These are phyloP conservation scores for Willisornis vidua DNA, from an alignment of 2,113 vertebrate species.

Conservation along the genomic window DNA sequence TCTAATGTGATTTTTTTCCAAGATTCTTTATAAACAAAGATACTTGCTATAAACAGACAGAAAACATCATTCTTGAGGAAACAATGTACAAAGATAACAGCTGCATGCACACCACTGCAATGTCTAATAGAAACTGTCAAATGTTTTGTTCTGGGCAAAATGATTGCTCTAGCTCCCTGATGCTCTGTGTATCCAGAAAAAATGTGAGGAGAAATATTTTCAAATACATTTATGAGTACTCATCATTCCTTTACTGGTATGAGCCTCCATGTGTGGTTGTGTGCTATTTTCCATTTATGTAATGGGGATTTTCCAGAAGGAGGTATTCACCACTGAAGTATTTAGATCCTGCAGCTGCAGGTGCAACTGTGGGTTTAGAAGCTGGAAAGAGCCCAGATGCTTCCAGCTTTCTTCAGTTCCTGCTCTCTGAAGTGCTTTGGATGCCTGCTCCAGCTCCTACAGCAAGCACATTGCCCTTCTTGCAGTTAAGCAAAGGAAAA, in stretches of 20 bases:
- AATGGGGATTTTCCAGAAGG: conserved; percentile 14
- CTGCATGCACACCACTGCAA: neutral
- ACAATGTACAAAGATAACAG: neutral
- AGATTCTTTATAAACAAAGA: neutral
- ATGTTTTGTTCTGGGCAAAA: neutral
- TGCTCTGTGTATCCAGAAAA: neutral
- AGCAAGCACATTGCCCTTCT: neutral
- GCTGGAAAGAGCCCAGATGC: neutral
- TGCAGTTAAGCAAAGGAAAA: neutral
- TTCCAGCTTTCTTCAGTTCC: neutral
- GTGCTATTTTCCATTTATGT: neutral
- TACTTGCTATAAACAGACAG: neutral
- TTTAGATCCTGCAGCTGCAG: neutral
- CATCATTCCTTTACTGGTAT: neutral
- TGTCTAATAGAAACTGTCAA: neutral
- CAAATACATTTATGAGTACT: neutral
- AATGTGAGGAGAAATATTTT: neutral
- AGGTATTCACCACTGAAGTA: neutral
- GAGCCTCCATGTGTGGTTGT: neutral
- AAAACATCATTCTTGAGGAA: neutral
- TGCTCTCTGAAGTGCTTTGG: neutral
- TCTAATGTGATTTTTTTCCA: neutral
- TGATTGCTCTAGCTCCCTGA: neutral
- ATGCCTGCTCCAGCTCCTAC: neutral
- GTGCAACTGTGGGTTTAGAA: neutral